These are phyloP conservation scores for Drosophila azteca DNA, from an alignment of 1,140 invertebrate genomes.

Conservation along the genomic window DNA sequence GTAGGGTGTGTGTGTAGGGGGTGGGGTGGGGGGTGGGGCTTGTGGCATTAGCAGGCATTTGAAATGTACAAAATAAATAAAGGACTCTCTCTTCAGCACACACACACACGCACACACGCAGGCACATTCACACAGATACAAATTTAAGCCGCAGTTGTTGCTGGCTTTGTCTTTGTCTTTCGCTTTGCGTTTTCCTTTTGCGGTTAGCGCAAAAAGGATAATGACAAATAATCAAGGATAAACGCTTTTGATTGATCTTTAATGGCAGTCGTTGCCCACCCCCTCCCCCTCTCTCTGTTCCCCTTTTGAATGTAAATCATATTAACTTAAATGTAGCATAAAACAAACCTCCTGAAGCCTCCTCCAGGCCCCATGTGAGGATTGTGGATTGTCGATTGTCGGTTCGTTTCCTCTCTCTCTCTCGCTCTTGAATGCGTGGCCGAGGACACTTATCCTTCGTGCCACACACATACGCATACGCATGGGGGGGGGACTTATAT, in stretches of 20 bases:
- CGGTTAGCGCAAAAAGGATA: constrained; percentile 73
- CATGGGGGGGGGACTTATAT: constrained; percentile 18
- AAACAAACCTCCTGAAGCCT: constrained; percentile 46
- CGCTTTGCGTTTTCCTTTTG: constrained; percentile 32
- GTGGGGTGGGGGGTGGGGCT: neutral
- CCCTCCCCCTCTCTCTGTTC: neutral
- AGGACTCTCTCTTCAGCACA: constrained; percentile 20
- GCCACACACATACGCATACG: constrained; percentile 36
- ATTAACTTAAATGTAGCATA: constrained; percentile 78
- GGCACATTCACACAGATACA: constrained; percentile 15
- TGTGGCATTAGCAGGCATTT: constrained; percentile 62
- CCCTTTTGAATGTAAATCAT: constrained; percentile 79
- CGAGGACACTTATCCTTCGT: constrained; percentile 55
- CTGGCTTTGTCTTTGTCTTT: constrained; percentile 48
- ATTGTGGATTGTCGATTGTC: constrained; percentile 13
- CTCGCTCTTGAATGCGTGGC: constrained; percentile 33
- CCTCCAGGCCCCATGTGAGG: constrained; percentile 28
- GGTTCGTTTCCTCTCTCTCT: constrained; percentile 27
- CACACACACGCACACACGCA: neutral
- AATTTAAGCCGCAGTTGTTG: constrained; percentile 54
- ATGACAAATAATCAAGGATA: constrained; percentile 83
- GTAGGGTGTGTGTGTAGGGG: constrained; percentile 11
- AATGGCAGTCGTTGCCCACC: constrained; percentile 65
- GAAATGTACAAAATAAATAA: constrained; percentile 79
- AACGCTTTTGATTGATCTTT: constrained; percentile 83